A percentile compares a stretch with the other conserved stretches of the same genome.
These are phyloP conservation scores for Pipistrellus pygmaeus DNA, from an alignment of 2,797 vertebrate species.

Conservation along the genomic window DNA sequence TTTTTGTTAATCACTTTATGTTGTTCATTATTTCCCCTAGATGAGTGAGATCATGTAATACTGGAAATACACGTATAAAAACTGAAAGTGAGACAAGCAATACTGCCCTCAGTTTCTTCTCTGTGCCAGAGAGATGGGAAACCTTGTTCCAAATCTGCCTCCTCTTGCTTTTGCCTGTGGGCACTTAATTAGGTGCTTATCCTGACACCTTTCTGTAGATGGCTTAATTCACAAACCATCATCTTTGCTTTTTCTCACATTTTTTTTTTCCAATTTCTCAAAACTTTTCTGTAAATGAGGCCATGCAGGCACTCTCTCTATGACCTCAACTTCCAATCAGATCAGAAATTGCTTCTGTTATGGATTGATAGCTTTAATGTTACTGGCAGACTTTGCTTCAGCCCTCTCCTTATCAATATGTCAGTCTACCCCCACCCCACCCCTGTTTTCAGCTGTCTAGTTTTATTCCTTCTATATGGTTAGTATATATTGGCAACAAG, in stretches of 20 bases:
- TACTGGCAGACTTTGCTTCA: not conserved
- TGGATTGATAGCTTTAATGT: not conserved
- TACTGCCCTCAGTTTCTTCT: not conserved
- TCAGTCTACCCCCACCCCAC: not conserved
- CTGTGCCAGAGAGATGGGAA: slow-evolving; percentile 39
- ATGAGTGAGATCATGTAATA: too few relatives aligned
- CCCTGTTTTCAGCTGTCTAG: not conserved
- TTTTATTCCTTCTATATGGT: not conserved
- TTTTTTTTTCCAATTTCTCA: slow-evolving; percentile 41
- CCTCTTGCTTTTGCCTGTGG: not conserved
- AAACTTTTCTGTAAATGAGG: slow-evolving; percentile 48
- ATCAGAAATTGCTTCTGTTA: not conserved
- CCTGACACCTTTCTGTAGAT: slow-evolving; percentile 53
- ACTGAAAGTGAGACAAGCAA: too few relatives aligned
- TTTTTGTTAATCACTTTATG: too few relatives aligned
- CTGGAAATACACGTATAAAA: too few relatives aligned
- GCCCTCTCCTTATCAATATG: not conserved
- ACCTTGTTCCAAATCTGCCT: not conserved
- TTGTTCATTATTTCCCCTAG: too few relatives aligned
- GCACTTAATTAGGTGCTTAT: slow-evolving; percentile 72
- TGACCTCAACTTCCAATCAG: not conserved
- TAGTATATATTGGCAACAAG: not conserved
- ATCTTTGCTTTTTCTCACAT: slow-evolving; percentile 5
- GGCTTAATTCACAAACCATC: slow-evolving; percentile 23
- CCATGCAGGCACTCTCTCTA: not conserved